Conservation (phyloP, 2,113 vertebrate species). For the Periophthalmus modestus region DNA sequence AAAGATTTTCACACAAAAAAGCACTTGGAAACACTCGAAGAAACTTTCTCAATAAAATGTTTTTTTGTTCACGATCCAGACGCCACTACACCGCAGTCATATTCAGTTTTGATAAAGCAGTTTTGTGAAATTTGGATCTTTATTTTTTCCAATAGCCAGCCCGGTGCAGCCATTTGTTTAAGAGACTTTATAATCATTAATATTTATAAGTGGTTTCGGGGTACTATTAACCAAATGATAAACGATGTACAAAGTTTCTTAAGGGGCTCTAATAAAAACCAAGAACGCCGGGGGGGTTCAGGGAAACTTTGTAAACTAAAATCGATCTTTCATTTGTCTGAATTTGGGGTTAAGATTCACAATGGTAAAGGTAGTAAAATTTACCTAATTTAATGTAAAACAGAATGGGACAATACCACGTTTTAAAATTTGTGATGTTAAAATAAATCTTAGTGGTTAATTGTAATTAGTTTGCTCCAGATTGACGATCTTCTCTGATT, state of each 20-base stretch:
- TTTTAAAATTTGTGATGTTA: no score
- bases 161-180: not conserved
- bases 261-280: not conserved
- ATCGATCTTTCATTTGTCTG: not conserved
- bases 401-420: no score
- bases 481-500: not conserved
- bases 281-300: not conserved
- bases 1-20: not conserved
- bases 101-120: not conserved
- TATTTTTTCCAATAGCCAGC: not conserved
- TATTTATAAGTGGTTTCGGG: slow-evolving; percentile 6
- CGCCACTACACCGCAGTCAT: not conserved
- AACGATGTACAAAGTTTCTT: not conserved
- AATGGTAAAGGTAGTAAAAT: not conserved
- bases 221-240: not conserved
- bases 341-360: not conserved
- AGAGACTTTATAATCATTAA: not conserved
- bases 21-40: not conserved
- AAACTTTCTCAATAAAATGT: not conserved
- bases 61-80: not conserved
- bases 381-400: no score
- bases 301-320: not conserved
- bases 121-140: not conserved
- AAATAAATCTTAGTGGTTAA: no score
- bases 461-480: not conserved